Conservation (phyloP, 2,888 invertebrate species). For the Camponotus fellah region DNA sequence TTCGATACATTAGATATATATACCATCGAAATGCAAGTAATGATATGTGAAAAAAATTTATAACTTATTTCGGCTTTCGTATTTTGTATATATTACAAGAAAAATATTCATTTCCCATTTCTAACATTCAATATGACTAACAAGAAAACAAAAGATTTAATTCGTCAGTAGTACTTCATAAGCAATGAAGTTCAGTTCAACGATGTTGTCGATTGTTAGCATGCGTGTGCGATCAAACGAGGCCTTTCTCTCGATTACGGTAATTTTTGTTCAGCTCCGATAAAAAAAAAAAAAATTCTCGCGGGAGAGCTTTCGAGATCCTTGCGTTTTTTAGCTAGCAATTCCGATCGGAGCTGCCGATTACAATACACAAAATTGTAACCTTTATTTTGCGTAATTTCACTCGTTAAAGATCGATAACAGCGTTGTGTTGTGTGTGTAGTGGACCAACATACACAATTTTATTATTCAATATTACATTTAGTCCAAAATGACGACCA, state of each 20-base stretch:
- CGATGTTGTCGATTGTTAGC: constrained; percentile 52
- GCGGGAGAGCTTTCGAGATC: background rate
- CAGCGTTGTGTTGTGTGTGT: constrained; percentile 62
- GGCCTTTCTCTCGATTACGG: constrained; percentile 66
- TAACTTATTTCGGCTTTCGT: background rate
- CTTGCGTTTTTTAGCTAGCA: background rate
- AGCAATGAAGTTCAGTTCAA: constrained; percentile 34
- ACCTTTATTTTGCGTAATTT: constrained; percentile 52
- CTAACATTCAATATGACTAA: background rate
- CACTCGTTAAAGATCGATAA: constrained; percentile 71
- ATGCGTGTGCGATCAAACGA: constrained; percentile 67
- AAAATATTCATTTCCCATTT: background rate
- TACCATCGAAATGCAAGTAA: background rate
- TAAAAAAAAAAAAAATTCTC: constrained; percentile 51
- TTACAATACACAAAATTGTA: constrained; percentile 67
- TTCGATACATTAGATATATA: background rate
- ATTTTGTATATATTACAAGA: background rate
- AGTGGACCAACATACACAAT: constrained; percentile 61
- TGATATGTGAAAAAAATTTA: background rate
- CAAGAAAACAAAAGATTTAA: constrained; percentile 12
- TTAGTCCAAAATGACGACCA: constrained; percentile 86
- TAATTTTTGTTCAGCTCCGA: constrained; percentile 63
- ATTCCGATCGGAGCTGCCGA: constrained; percentile 64
- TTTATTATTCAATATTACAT: constrained; percentile 62
- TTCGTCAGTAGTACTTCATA: constrained; percentile 23